Evolutionary conservation across 2,888 invertebrate species (phyloP), one percentile per base, ranked within the genome.

Genomic region (Salticus scenicus): DNA sequence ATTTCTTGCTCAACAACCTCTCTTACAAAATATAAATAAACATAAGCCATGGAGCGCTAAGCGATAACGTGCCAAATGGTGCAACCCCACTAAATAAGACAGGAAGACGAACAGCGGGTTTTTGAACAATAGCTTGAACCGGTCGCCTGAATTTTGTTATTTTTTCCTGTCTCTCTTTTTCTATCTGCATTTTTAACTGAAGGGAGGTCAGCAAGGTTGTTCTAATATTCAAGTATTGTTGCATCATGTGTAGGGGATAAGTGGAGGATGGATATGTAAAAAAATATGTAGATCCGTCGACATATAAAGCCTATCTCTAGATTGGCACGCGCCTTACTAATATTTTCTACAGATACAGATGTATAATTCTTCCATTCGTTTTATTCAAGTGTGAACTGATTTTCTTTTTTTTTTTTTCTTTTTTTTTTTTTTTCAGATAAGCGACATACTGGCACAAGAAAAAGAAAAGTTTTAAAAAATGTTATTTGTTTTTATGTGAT

Each of bases 171-270:
- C 28, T 24, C 63, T 71, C 31, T 69, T 70, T 70, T 27, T 42
- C 33, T 37, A 42, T 37, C 51, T 37, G 12, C 41, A 69, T 69
- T 41, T 66, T 73, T 51, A 64, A 42, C 47, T 41, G 30, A 72
- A 57, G 66, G 69, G 69, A 69, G 80, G 80, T 74, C 80, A 80
- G 80, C 73, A 42, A 74, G 80, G 80, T 73, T 80, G 80, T 66
- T 33, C 42, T 27, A 69, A 28, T 28, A 66, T 31, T 66, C 66
- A 2, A 28, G 5, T 4, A 24, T 24, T 30, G 66, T 66, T 66
- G 66, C 66, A 17, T 66, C 66, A 66, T 66, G 17, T 27, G 27
- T 30, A 30, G 66, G 66, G 30, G n/a, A n/a, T n/a, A 31, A 10
- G 30, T n/a, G 63, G 63, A 28, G 47, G 17, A 17, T 47, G 66